Conservation (phyloP, 1,140 invertebrate genomes). For the Camponotus floridanus region DNA sequence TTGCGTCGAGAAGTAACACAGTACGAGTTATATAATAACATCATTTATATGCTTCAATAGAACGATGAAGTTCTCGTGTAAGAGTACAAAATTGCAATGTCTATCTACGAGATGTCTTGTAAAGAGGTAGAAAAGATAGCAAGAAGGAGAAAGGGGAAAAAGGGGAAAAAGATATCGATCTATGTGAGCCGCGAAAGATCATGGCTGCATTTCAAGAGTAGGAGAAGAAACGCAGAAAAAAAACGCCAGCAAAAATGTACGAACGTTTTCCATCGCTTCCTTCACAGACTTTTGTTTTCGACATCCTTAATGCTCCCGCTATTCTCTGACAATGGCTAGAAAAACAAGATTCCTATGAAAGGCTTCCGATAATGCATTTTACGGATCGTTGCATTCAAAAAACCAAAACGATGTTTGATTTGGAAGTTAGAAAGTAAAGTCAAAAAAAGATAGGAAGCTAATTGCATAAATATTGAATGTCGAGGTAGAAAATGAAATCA, state of each 20-base stretch:
- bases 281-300: conserved; percentile 48
- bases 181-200: neutral
- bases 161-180: conserved; percentile 31
- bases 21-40: conserved; percentile 32
- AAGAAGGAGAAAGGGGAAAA: neutral
- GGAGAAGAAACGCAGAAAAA: neutral
- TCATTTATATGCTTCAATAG: conserved; percentile 52
- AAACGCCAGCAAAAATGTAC: conserved; percentile 12
- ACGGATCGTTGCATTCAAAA: conserved; percentile 35
- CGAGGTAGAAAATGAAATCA: conserved; percentile 1
- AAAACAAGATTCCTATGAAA: conserved; percentile 42
- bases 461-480: conserved; percentile 12
- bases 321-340: neutral
- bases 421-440: neutral
- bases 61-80: conserved; percentile 1
- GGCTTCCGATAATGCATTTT: conserved; percentile 39
- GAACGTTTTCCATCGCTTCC: neutral
- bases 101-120: conserved; percentile 22
- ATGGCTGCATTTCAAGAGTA: neutral
- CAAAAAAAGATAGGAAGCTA: neutral
- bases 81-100: conserved; percentile 27
- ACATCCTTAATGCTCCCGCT: neutral
- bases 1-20: conserved; percentile 16
- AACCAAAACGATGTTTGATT: conserved; percentile 16
- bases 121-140: too few species aligned